A percentile compares a stretch with the other conserved stretches of the same genome.
phyloP scores from a whole-genome alignment of 2,888 invertebrate species.

The Lymantria dispar region DNA sequence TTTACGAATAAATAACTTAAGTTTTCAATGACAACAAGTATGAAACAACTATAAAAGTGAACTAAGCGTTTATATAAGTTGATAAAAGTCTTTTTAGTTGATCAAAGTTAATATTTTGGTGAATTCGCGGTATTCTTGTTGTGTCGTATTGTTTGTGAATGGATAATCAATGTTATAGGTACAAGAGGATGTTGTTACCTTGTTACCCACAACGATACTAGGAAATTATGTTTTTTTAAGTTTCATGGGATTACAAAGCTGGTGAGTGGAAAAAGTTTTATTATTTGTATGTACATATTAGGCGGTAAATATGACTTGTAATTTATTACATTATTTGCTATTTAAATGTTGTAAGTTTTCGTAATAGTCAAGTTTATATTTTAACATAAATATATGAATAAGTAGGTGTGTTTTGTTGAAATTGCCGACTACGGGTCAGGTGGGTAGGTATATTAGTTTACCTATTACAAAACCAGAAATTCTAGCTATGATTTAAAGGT shows the following conservation, averaged over 20 bases:
- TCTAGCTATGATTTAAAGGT: not conserved
- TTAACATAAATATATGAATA: not conserved
- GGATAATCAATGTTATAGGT: constrained; percentile 56
- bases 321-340: not conserved
- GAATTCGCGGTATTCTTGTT: constrained; percentile 57
- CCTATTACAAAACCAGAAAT: not conserved
- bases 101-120: constrained; percentile 23
- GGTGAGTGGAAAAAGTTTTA: constrained; percentile 49
- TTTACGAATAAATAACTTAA: constrained; percentile 40
- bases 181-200: constrained; percentile 70
- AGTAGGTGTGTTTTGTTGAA: not conserved
- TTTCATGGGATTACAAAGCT: constrained; percentile 69
- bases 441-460: not conserved
- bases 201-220: constrained; percentile 51
- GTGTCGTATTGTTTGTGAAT: constrained; percentile 67
- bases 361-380: not conserved
- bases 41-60: constrained; percentile 24
- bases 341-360: not conserved
- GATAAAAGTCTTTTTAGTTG: not conserved
- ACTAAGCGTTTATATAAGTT: constrained; percentile 6
- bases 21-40: constrained; percentile 50
- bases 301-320: not conserved
- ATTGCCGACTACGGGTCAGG: not conserved
- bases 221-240: constrained; percentile 52
- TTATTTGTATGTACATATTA: not conserved